Evolutionary conservation across 2,797 vertebrate genomes (phyloP), one percentile per base, ranked within the genome.

Genomic region (Buphagus erythrorhynchus): DNA sequence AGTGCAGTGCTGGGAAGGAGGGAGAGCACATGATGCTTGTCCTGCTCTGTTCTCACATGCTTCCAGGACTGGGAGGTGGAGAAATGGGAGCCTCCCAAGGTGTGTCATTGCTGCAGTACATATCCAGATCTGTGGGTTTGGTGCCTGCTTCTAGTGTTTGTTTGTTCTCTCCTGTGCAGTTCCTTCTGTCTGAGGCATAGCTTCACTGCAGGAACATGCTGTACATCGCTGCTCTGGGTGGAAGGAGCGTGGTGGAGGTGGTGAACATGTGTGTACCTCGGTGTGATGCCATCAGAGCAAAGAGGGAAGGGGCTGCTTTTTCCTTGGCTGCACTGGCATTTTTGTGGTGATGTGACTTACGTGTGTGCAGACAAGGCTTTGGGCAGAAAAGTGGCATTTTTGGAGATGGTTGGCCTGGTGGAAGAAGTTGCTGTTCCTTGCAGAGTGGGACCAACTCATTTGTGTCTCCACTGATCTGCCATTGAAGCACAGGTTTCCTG

Each of bases 241-340:
- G n/a, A 45, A 67, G 31, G 52, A 76, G 36, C 0, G 0, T 20
- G 66, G 16, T 54, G 42, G 21, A 38, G 36, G 38, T 25, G 31
- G 22, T 52, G 62, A 58, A 13, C 2, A 4, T 1, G 2, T 0
- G 0, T n/a, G 43, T 17, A 13, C 0, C 0, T 15, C 0, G 0
- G 3, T 2, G 1, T 71, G 75, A 46, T 7, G 18, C 28, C 20
- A 4, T 25, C 21, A 13, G 31, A 77, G 51, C 13, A 24, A 28
- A 42, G 48, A 43, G 45, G 22, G 28, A 68, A 58, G 38, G 48
- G 42, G 11, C 21, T 75, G 17, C 74, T 83, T 52, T 31, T 62
- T 73, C 40, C 22, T 67, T 10, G 5, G 8, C 71, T 91, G 49
- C 9, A 1, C 51, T 9, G 12, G 11, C 4, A 1, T 22, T 92